phyloP scores from a whole-genome alignment of 2,888 invertebrate genomes.

The Serripes groenlandicus region DNA sequence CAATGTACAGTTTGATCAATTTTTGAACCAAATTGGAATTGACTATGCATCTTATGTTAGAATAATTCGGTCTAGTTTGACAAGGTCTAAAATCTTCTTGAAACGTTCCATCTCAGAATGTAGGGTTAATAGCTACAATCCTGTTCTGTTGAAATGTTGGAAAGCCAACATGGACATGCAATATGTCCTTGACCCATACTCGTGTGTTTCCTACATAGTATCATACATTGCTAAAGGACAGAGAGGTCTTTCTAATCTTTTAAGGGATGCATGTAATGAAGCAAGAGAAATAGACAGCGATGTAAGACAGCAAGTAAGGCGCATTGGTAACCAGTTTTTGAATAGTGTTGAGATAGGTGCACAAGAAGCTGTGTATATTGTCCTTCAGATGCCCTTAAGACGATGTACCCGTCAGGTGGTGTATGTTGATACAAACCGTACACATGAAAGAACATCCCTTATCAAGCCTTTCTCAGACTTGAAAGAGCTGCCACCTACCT shows the following conservation, averaged over 20 bases:
- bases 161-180: slow-evolving; percentile 68
- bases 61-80: not conserved
- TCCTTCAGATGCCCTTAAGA: slow-evolving; percentile 57
- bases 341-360: slow-evolving; percentile 55
- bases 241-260: slow-evolving; percentile 44
- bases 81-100: slow-evolving; percentile 45
- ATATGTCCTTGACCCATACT: slow-evolving; percentile 58
- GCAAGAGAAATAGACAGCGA: slow-evolving; percentile 36
- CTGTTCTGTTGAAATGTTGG: slow-evolving; percentile 47
- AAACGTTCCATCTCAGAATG: slow-evolving; percentile 41
- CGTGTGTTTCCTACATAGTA: slow-evolving; percentile 64
- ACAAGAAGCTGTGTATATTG: slow-evolving; percentile 61
- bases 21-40: slow-evolving; percentile 29
- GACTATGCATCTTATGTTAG: not conserved
- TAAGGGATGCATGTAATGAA: slow-evolving; percentile 48
- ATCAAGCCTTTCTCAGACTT: slow-evolving; percentile 43
- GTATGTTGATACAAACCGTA: slow-evolving; percentile 43
- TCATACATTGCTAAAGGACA: slow-evolving; percentile 59
- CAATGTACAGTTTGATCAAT: not conserved
- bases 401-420: slow-evolving; percentile 38
- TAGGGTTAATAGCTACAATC: slow-evolving; percentile 48
- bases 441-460: slow-evolving; percentile 39
- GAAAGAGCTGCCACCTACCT: slow-evolving; percentile 42
- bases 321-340: slow-evolving; percentile 62
- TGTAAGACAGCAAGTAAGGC: slow-evolving; percentile 57